Evolutionary conservation across 2,888 invertebrate species (phyloP).

Genomic region (Lycaena phlaeas): DNA sequence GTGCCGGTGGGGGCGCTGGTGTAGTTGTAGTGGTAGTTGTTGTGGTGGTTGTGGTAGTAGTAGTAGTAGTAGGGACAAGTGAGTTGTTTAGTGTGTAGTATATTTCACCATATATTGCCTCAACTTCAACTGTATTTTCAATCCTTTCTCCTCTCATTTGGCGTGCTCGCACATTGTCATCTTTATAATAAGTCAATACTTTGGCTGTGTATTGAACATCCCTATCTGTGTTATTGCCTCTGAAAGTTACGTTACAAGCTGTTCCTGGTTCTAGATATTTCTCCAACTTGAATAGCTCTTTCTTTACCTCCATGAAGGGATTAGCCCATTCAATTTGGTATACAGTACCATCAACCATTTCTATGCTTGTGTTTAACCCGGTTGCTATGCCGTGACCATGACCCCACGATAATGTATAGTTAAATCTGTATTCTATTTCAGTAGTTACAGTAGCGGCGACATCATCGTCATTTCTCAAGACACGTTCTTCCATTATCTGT

Average conservation of each 20-base stretch:
- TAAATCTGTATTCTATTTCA: constrained; percentile 80
- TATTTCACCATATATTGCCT: constrained; percentile 81
- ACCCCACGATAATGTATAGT: constrained; percentile 84
- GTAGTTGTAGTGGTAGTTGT: constrained; percentile 75
- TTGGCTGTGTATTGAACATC: constrained; percentile 84
- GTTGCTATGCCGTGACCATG: constrained; percentile 81
- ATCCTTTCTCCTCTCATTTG: constrained; percentile 75
- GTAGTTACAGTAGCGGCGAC: constrained; percentile 77
- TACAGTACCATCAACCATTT: constrained; percentile 69
- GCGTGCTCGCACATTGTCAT: constrained; percentile 72
- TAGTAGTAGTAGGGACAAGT: constrained; percentile 83
- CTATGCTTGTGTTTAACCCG: constrained; percentile 78
- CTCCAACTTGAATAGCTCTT: constrained; percentile 74
- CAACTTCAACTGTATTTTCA: constrained; percentile 80
- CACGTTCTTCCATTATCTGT: constrained; percentile 65
- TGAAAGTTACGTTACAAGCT: constrained; percentile 85
- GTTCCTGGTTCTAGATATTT: constrained; percentile 83
- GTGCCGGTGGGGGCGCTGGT: constrained; percentile 62
- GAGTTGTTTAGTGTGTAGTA: constrained; percentile 84
- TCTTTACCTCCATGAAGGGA: constrained; percentile 65
- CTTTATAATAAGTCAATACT: constrained; percentile 79
- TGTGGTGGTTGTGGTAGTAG: constrained; percentile 72
- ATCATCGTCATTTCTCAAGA: constrained; percentile 68
- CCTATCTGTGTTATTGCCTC: constrained; percentile 80
- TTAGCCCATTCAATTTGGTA: constrained; percentile 82